These are phyloP conservation scores for Tetragnatha versicolor DNA, from an alignment of 1,140 invertebrate species.

Conservation along the genomic window DNA sequence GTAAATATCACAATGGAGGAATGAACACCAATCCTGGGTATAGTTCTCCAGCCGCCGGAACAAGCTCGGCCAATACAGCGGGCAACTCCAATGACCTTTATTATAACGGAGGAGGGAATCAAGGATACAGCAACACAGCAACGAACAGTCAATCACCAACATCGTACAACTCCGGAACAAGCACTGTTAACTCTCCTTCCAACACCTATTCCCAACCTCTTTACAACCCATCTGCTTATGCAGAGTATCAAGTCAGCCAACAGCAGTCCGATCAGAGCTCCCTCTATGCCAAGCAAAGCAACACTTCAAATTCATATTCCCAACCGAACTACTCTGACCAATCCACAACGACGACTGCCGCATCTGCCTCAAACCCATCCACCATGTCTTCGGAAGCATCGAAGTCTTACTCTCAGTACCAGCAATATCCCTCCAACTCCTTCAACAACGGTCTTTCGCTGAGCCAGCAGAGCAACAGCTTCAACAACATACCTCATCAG, in stretches of 20 bases:
- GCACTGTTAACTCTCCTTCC: not conserved
- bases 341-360: not conserved
- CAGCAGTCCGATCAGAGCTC: not conserved
- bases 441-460: not conserved
- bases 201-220: slow-evolving; percentile 23
- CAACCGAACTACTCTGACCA: not conserved
- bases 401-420: slow-evolving; percentile 10
- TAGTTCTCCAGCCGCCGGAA: not conserved
- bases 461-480: not conserved
- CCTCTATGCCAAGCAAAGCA: not conserved
- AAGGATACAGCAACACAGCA: not conserved
- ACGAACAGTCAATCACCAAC: not conserved
- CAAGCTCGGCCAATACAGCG: not conserved
- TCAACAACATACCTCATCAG: slow-evolving; percentile 23
- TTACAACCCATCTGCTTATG: slow-evolving; percentile 21
- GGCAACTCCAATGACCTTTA: not conserved
- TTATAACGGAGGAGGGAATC: not conserved
- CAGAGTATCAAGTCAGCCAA: slow-evolving; percentile 22
- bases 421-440: slow-evolving; percentile 12
- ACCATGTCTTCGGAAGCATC: slow-evolving; percentile 16
- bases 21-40: not conserved
- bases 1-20: not conserved
- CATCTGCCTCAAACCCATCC: not conserved
- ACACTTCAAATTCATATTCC: not conserved
- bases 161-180: not conserved